Conservation (phyloP, 2,888 invertebrate species). For the Eilema griseolum region DNA sequence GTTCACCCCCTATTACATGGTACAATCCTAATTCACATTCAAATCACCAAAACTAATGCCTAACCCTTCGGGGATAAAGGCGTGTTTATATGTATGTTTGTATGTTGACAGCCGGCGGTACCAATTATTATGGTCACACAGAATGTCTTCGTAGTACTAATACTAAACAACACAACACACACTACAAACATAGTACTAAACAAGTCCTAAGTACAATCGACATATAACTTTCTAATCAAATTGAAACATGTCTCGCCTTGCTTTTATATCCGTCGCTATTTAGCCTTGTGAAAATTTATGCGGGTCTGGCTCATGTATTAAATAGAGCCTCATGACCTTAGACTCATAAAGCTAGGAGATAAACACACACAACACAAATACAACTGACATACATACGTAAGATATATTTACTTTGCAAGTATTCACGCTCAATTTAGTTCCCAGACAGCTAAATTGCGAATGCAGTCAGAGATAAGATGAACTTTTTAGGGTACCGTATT, state of each 20-base stretch:
- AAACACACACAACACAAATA: conserved; percentile 1
- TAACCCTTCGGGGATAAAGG: too few species aligned
- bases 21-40: too few species aligned
- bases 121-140: too few species aligned
- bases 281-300: conserved; percentile 8
- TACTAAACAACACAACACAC: too few species aligned
- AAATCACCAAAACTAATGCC: too few species aligned
- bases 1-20: too few species aligned
- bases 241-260: neutral
- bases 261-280: neutral
- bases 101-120: too few species aligned
- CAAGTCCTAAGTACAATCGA: too few species aligned
- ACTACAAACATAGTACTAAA: too few species aligned
- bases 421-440: conserved; percentile 26
- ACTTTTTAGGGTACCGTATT: neutral
- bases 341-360: conserved; percentile 7
- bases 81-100: too few species aligned
- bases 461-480: conserved; percentile 24
- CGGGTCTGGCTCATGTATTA: conserved; percentile 5
- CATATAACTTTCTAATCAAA: neutral
- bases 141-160: too few species aligned
- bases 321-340: conserved; percentile 6
- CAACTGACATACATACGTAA: conserved; percentile 5
- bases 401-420: conserved; percentile 21
- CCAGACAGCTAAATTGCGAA: conserved; percentile 27